A percentile compares a stretch with the other conserved stretches of the same genome.
Conservation (phyloP, 2,797 vertebrate genomes). For the Tolypeutes matacus region DNA sequence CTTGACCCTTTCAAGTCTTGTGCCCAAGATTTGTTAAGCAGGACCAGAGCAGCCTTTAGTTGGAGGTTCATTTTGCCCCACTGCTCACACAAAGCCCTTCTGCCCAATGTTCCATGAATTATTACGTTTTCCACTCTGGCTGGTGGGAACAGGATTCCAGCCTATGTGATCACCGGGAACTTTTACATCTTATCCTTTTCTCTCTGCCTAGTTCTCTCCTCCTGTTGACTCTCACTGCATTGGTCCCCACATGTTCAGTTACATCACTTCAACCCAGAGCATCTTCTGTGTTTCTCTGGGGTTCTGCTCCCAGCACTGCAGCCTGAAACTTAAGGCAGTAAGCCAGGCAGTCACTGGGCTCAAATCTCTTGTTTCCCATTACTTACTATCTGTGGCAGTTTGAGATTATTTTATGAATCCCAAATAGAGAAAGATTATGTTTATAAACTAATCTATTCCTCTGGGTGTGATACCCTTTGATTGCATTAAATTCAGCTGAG, state of each 20-base stretch:
- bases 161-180: background rate
- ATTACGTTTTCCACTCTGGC: background rate
- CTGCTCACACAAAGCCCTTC: background rate
- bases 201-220: background rate
- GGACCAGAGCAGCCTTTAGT: background rate
- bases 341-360: background rate
- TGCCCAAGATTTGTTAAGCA: slow-evolving; percentile 33
- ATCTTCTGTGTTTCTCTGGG: background rate
- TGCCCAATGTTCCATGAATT: background rate
- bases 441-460: no score
- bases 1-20: background rate
- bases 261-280: background rate
- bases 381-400: background rate
- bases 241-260: background rate
- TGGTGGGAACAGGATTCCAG: background rate
- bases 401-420: no score
- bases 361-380: background rate
- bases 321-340: background rate
- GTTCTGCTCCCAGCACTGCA: background rate
- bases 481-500: no score
- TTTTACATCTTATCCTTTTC: background rate
- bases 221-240: background rate
- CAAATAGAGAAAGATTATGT: no score
- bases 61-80: background rate
- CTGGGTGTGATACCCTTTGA: no score